phyloP scores from a whole-genome alignment of 1,140 invertebrate species.

The Apis dorsata region DNA sequence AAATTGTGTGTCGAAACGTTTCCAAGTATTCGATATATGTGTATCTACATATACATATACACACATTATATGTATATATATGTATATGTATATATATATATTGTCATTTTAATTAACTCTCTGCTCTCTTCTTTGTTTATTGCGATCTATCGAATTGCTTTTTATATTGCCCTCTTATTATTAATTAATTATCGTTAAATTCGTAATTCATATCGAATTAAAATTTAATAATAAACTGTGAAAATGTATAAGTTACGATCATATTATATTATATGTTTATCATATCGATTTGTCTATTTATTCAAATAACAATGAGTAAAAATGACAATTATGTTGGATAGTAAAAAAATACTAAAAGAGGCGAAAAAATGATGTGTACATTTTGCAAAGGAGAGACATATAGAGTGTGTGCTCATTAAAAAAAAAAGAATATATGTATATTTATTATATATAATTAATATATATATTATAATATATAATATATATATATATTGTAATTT shows the following conservation, averaged over 20 bases:
- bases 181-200: background rate
- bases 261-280: too few relatives aligned
- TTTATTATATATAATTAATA: background rate
- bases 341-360: too few relatives aligned
- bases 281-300: too few relatives aligned
- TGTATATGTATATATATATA: too few relatives aligned
- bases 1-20: slow-evolving; percentile 60
- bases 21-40: slow-evolving; percentile 19
- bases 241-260: too few relatives aligned
- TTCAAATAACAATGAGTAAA: too few relatives aligned
- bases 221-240: background rate
- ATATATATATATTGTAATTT: background rate
- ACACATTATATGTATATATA: too few relatives aligned
- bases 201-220: background rate
- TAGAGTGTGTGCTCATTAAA: slow-evolving; percentile 3
- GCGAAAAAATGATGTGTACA: too few relatives aligned
- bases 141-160: slow-evolving; percentile 21
- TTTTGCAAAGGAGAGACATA: slow-evolving; percentile 42
- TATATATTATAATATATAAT: background rate
- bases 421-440: background rate
- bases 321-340: too few relatives aligned
- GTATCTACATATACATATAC: too few relatives aligned
- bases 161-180: background rate
- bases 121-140: slow-evolving; percentile 55
- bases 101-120: slow-evolving; percentile 14